Evolutionary conservation across 2,797 vertebrate genomes (phyloP), one percentile per base, ranked within the genome.

Genomic region (Notamacropus eugenii): DNA sequence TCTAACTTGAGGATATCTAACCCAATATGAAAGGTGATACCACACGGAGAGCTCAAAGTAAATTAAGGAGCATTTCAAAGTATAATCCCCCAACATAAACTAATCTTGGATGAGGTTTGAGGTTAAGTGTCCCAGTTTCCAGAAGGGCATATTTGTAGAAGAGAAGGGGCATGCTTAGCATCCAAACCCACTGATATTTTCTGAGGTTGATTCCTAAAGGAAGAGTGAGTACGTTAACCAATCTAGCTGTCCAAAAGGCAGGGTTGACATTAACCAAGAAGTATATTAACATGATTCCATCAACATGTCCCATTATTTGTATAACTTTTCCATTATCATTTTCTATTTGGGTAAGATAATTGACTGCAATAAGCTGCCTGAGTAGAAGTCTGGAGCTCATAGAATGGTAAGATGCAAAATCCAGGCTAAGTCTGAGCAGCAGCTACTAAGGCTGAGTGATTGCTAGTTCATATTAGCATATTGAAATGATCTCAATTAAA

Each of bases 271-370:
- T 98, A 98, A 98, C 98, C 96, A 97, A 98, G 98, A 96, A 95
- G 97, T 97, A 98, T 97, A 96, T 97, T 96, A 97, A 97, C 87
- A 96, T 95, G 98, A 98, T 99, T 98, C 98, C 97, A 98, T 98
- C 98, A 98, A 97, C 98, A 98, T 98, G 98, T 98, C 98, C 98
- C 98, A 98, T 98, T 98, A 98, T 99, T 99, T 99, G 98, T 98
- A 99, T 99, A 98, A 99, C 98, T 99, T 99, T 98, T 97, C 98
- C 98, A 98, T 99, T 99, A 98, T 98, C 98, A 98, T 98, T 98
- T 99, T 82, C 98, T 99, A 98, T 99, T 99, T 99, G 98, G 98
- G 98, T 98, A 98, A 99, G 98, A 99, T 99, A 99, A 99, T 99
- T 99, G 98, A 98, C 95, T 98, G 55, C 92, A 98, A 99, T 99